A percentile compares a stretch with the other conserved stretches of the same genome.
Evolutionary conservation across 2,113 vertebrate species (phyloP).

Genomic region (Calyptommatus sinebrachiatus): DNA sequence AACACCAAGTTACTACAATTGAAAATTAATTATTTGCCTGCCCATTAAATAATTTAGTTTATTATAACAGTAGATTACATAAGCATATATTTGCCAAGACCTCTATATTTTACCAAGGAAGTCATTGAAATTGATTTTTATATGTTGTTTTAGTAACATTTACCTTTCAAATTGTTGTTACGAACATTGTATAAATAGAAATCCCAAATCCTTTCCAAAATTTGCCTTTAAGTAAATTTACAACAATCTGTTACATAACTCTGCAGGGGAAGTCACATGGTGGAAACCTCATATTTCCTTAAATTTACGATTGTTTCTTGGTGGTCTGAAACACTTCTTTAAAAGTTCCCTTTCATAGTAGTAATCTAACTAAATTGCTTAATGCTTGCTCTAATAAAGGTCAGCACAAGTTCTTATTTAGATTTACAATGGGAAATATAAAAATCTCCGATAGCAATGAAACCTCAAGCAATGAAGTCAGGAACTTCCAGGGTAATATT

Average conservation of each 20-base stretch:
- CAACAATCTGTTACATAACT: slow-evolving; percentile 77
- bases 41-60: slow-evolving; percentile 44
- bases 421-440: slow-evolving; percentile 75
- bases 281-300: slow-evolving; percentile 85
- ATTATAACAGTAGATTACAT: slow-evolving; percentile 38
- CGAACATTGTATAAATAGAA: slow-evolving; percentile 71
- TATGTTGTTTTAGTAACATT: slow-evolving; percentile 64
- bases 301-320: slow-evolving; percentile 83
- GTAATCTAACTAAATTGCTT: slow-evolving; percentile 77
- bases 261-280: slow-evolving; percentile 82
- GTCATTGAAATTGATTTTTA: slow-evolving; percentile 57
- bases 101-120: slow-evolving; percentile 59
- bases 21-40: slow-evolving; percentile 21
- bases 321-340: slow-evolving; percentile 77
- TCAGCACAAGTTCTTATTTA: slow-evolving; percentile 76
- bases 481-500: slow-evolving; percentile 65
- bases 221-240: slow-evolving; percentile 65
- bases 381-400: slow-evolving; percentile 74
- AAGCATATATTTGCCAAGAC: slow-evolving; percentile 21
- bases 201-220: slow-evolving; percentile 71
- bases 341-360: slow-evolving; percentile 65
- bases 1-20: not conserved
- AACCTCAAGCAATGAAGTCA: slow-evolving; percentile 61
- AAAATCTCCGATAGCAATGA: slow-evolving; percentile 57
- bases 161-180: slow-evolving; percentile 69